phyloP scores from a whole-genome alignment of 2,113 vertebrate species.

The Craseonycteris thonglongyai region DNA sequence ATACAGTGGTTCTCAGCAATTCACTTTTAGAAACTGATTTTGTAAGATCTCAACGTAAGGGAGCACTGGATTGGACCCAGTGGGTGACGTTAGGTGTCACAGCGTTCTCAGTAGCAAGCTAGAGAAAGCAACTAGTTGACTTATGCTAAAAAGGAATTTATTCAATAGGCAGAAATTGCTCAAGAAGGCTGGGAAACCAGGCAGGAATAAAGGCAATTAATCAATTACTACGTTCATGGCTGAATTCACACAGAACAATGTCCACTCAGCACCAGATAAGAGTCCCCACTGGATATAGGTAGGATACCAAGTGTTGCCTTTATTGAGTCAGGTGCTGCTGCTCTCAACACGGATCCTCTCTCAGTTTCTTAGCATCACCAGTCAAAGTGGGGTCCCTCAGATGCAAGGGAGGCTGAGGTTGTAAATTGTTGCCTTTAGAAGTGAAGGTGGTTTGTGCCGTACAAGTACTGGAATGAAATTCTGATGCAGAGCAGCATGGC shows the following conservation, averaged over 20 bases:
- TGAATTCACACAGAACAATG: neutral
- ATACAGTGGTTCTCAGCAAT: neutral
- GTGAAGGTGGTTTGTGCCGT: neutral
- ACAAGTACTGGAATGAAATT: neutral
- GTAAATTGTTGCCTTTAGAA: neutral
- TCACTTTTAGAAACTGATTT: neutral
- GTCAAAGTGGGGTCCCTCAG: neutral
- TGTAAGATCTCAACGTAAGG: neutral
- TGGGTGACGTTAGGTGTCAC: neutral
- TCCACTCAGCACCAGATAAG: neutral
- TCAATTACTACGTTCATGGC: neutral
- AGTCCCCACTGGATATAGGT: neutral
- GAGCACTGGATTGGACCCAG: neutral
- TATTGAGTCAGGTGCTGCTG: neutral
- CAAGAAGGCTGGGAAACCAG: neutral
- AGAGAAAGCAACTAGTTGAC: neutral
- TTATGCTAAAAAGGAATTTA: neutral
- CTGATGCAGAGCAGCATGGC: neutral
- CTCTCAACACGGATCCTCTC: neutral
- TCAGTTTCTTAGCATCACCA: neutral
- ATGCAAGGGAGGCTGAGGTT: neutral
- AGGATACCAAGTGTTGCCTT: neutral
- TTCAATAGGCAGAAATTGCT: neutral
- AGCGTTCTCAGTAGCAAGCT: neutral
- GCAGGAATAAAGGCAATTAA: neutral